Evolutionary conservation across 2,113 vertebrate genomes (phyloP), one percentile per base, ranked within the genome.

Genomic region (Forbesichthys papilliferus): DNA sequence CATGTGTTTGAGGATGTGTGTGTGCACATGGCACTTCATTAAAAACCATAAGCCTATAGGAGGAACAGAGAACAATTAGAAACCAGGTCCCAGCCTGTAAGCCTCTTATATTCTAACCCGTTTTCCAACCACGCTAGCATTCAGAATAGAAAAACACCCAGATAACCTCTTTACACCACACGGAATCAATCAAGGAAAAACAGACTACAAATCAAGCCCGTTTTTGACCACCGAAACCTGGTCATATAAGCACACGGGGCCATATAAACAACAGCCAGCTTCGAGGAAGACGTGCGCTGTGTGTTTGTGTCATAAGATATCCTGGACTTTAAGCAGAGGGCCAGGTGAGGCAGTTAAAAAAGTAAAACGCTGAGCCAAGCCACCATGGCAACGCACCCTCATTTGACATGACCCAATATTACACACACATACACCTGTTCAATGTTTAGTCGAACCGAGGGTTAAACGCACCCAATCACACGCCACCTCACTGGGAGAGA

Each of bases 41-140:
- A 87, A 77, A 69, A 13, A 56, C 54, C 63, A 48, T 68, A 75
- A 69, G 54, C 64, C 68, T 83, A 75, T 80, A 78, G 75, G 60
- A 77, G 74, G 66, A 80, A 78, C 80, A 83, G 81, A 86, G 82
- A 88, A 84, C 86, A 87, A 84, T 80, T 79, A 83, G 75, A 87
- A 89, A 90, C 87, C 87, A 62, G 87, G 82, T 89, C 86, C 77
- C 69, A 46, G 27, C 75, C 64, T 70, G 72, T 90, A 90, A 91
- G 88, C 86, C 88, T 90, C 86, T 91, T 91, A 87, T 66, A 80
- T 46, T 75, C 61, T 86, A 85, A 47, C 60, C 64, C 10, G 77
- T 81, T 88, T 84, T 87, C 78, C 70, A 86, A 86, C 88, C 85
- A 79, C 73, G 74, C 74, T 33, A 36, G 76, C 74, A 79, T 88